phyloP scores from a whole-genome alignment of 1,140 invertebrate species.

The Cydia pomonella region DNA sequence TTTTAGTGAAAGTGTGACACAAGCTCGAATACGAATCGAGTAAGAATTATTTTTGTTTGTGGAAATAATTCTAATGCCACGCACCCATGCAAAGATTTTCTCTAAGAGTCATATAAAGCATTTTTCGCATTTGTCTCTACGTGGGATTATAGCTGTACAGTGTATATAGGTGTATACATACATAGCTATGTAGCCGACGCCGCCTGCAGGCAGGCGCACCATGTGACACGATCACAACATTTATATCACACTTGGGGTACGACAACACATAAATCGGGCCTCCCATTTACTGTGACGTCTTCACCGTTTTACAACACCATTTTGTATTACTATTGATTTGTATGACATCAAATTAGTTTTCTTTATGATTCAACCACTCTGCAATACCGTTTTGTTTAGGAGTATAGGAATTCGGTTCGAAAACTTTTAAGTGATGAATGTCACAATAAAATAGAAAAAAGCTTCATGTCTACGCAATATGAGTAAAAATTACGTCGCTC shows the following conservation, averaged over 20 bases:
- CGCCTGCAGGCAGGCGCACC: constrained; percentile 21
- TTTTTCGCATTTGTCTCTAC: no score
- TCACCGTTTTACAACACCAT: constrained; percentile 39
- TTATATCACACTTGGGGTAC: constrained; percentile 44
- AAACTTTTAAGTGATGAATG: no score
- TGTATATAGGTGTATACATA: not conserved
- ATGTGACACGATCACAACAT: constrained; percentile 41
- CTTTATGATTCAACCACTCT: not conserved
- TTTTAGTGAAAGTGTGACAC: not conserved
- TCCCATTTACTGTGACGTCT: not conserved
- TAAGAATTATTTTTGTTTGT: not conserved
- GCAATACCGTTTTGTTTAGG: constrained; percentile 40
- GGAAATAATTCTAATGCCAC: no score
- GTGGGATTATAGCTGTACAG: not conserved
- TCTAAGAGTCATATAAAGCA: no score
- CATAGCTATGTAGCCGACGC: constrained; percentile 9
- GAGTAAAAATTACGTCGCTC: no score
- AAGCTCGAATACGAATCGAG: not conserved
- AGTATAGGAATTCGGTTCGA: not conserved
- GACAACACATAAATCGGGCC: constrained; percentile 31
- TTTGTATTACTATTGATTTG: constrained; percentile 6
- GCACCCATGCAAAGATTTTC: no score
- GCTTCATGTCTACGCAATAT: no score
- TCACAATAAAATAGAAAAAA: no score
- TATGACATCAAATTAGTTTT: no score